Evolutionary conservation across 1,140 invertebrate species (phyloP).

Genomic region (Drosophila ananassae): DNA sequence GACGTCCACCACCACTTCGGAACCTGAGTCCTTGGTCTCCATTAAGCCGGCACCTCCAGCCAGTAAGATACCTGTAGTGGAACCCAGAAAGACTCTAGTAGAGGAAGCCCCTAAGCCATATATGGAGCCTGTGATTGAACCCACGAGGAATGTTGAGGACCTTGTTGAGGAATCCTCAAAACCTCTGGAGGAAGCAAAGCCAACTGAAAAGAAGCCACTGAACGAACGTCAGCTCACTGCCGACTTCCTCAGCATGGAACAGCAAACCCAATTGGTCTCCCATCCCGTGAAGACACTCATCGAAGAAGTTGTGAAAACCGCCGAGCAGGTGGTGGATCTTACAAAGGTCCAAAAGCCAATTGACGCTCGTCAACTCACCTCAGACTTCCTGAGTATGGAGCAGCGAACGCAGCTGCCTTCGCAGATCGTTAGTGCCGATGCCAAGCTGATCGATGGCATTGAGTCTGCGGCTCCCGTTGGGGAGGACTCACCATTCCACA

Average conservation of each 20-base stretch:
- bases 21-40: conserved; percentile 54
- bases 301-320: conserved; percentile 35
- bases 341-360: conserved; percentile 12
- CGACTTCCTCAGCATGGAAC: conserved; percentile 72
- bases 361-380: conserved; percentile 59
- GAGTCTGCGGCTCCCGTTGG: conserved; percentile 71
- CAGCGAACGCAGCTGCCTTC: conserved; percentile 57
- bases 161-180: conserved; percentile 35
- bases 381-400: conserved; percentile 70
- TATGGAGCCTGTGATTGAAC: conserved; percentile 44
- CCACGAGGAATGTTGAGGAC: conserved; percentile 39
- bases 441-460: conserved; percentile 61
- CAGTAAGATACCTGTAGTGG: conserved; percentile 61
- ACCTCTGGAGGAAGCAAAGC: conserved; percentile 1
- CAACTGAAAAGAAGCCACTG: conserved; percentile 22
- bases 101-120: conserved; percentile 42
- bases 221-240: conserved; percentile 62
- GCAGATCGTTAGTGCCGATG: conserved; percentile 13
- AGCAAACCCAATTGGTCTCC: conserved; percentile 57
- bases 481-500: conserved; percentile 46
- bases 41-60: conserved; percentile 55
- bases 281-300: conserved; percentile 38
- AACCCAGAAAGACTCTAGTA: conserved; percentile 36
- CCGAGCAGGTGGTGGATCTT: conserved; percentile 14
- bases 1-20: conserved; percentile 54